Evolutionary conservation across 2,797 vertebrate species (phyloP), one percentile per base, ranked within the genome.

Genomic region (Gouania willdenowi): DNA sequence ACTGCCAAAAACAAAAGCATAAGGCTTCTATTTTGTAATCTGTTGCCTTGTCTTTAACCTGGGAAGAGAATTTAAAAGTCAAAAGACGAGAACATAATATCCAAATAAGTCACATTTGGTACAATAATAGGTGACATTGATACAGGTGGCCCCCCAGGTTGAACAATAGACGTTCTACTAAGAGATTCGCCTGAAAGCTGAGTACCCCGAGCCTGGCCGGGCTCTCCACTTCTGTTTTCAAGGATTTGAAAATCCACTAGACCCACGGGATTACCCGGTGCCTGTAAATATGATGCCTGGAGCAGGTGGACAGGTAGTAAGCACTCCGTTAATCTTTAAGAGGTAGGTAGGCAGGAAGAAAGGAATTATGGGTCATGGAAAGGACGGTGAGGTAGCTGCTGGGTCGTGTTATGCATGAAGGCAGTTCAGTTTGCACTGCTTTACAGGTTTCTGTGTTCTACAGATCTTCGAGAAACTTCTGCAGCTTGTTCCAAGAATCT

Each of bases 261-360:
- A 66, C 62, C 73, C 71, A 32, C 35, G 66, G 73, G 72, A 75
- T 77, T 70, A 76, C 47, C 40, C 3, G 25, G 50, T 69, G 70
- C 54, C 72, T 21, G 58, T 82, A 81, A 82, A 83, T 36, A 41
- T 78, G 82, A 88, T 86, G 78, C 81, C 71, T 86, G 41, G 31
- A 82, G 73, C 86, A 88, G 87, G 86, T 86, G 85, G 71, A 76
- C 77, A 82, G 79, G 75, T 81, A 81, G 64, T 44, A 65, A 80
- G 53, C 33, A 41, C 69, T 71, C 66, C 53, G 79, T 74, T 86
- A 81, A 85, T 84, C 81, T 87, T 79, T 68, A 70, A 67, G 71
- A 71, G 67, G 35, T 63, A 67, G 70, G 71, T 65, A 61, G 55
- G 62, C 79, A 86, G 83, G 80, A 86, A 83, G 80, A 60, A 78